Base-by-base conservation (phyloP, 2,797 vertebrate species). In the Sorex maritimensis region DNA sequence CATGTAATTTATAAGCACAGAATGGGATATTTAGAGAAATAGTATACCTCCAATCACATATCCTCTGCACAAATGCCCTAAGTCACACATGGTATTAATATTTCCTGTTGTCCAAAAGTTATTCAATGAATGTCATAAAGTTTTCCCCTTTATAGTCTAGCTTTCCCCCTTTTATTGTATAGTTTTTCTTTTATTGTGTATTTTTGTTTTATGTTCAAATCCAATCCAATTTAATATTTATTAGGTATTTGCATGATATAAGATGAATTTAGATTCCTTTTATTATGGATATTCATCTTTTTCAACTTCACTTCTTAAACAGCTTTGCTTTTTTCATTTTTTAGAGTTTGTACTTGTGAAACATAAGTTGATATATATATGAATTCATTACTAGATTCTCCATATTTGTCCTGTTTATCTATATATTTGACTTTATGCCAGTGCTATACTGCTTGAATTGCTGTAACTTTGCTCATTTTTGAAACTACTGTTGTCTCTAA, bases 381-480 rank as follows among this genome's bases (percentile, higher is more conserved):
- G 41, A 19, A 65, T 79, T 92, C 72, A 65, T 88, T 93, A 71
- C 55, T 65, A 41, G 44, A n/a, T 1, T 86, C 9, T 8, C 72
- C 26, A 63, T 28, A 63, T 78, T 71, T 84, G 80, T 83, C 6
- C 11, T n/a, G 52, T n/a, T 55, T 12, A 11, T 44, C 28, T 83
- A 52, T 68, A 68, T 71, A 21, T 79, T 78, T 88, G 30, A 77
- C 41, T 79, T 79, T 63, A 79, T 85, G 67, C 24, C 24, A 72
- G 28, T 63, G 21, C 38, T 24, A 85, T 17, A 63, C 38, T 79
- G 46, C 11, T 80, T 78, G 79, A 86, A n/a, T 86, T 65, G 72
- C 41, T 91, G 67, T 52, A 79, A 85, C 55, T 80, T 79, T 86
- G 68, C 49, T 34, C 63, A 65, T 83, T 86, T 85, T 91, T 79